Evolutionary conservation across 2,888 invertebrate species (phyloP).

Genomic region (Noctua fimbriata): DNA sequence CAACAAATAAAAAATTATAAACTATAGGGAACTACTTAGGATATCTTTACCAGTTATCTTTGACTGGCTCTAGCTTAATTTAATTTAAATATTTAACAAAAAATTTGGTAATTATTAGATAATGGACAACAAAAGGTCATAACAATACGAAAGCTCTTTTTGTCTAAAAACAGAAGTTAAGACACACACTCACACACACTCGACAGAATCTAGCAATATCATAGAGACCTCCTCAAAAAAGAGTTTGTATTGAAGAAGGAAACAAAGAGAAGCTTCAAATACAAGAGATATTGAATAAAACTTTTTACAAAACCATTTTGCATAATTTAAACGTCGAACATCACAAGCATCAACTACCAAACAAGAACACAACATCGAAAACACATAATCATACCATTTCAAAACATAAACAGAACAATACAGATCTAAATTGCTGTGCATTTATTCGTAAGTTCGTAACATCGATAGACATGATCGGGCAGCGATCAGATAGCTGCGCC

Average conservation of each 20-base stretch:
- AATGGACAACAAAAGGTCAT: too few relatives aligned
- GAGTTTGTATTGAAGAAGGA: background rate
- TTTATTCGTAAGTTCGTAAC: conserved; percentile 73
- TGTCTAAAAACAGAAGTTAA: background rate
- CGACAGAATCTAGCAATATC: background rate
- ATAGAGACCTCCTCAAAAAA: background rate
- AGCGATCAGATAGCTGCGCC: conserved; percentile 78
- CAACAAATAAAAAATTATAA: background rate
- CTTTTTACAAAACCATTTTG: background rate
- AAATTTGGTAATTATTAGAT: too few relatives aligned
- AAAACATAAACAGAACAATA: conserved; percentile 63
- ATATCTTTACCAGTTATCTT: background rate
- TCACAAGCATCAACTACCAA: conserved; percentile 10
- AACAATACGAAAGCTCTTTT: background rate
- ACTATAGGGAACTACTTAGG: background rate
- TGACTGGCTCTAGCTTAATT: background rate
- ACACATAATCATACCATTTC: conserved; percentile 51
- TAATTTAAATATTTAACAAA: too few relatives aligned
- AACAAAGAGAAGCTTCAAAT: background rate
- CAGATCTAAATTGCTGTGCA: conserved; percentile 66
- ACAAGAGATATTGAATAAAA: background rate
- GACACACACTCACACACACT: background rate
- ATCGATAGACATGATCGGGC: conserved; percentile 80
- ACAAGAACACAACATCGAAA: conserved; percentile 41
- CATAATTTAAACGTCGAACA: background rate